Evolutionary conservation across 1,140 invertebrate genomes (phyloP).

Genomic region (Drosophila burlai): DNA sequence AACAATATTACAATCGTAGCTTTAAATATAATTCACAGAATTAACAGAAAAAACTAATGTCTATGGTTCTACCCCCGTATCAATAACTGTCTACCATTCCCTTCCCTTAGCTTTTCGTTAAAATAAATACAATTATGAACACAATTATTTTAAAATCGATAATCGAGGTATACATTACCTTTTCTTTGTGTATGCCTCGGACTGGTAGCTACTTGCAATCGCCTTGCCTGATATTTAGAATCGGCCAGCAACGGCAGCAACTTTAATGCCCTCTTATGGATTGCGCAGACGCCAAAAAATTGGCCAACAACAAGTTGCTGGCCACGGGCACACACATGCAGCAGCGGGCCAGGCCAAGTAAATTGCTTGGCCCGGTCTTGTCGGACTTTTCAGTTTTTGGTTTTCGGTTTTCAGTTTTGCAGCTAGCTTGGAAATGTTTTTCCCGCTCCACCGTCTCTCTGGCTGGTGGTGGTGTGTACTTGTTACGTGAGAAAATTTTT

Average conservation of each 20-base stretch:
- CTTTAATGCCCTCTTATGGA: slow-evolving; percentile 79
- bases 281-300: slow-evolving; percentile 76
- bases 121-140: not conserved
- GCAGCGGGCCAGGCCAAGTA: slow-evolving; percentile 26
- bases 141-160: not conserved
- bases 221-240: slow-evolving; percentile 60
- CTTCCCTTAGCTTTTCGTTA: not conserved
- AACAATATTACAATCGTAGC: not conserved
- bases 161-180: too few species aligned
- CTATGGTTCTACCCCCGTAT: not conserved
- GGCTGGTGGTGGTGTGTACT: slow-evolving; percentile 54
- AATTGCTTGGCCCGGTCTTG: slow-evolving; percentile 59
- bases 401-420: slow-evolving; percentile 9
- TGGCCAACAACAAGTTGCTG: slow-evolving; percentile 72
- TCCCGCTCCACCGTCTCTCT: slow-evolving; percentile 35
- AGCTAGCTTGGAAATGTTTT: slow-evolving; percentile 46
- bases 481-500: slow-evolving; percentile 82
- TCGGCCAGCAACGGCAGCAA: slow-evolving; percentile 39
- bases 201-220: slow-evolving; percentile 66
- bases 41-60: not conserved
- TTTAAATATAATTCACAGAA: not conserved
- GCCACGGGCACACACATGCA: slow-evolving; percentile 40
- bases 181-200: slow-evolving; percentile 2
- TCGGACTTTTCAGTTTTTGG: slow-evolving; percentile 30
- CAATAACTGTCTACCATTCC: not conserved